Percentiles rank a stretch among this genome's conserved stretches.
Conservation (phyloP, 2,113 vertebrate genomes). For the Peromyscus polionotus region DNA sequence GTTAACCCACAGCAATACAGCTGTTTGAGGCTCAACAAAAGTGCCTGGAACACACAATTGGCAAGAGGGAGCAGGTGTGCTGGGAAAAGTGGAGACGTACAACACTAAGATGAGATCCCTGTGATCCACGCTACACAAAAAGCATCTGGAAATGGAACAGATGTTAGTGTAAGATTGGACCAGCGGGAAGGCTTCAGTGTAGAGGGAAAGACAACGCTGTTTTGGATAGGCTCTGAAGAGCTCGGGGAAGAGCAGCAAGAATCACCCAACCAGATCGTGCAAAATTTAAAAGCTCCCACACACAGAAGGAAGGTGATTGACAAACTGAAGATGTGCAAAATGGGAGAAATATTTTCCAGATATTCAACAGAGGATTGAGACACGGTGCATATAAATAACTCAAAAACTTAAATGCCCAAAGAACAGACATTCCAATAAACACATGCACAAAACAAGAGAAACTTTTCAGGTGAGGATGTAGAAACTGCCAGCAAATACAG, state of each 20-base stretch:
- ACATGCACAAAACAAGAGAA: background rate
- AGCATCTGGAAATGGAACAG: background rate
- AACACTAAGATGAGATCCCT: background rate
- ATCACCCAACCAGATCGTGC: background rate
- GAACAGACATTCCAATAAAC: background rate
- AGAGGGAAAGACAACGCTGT: background rate
- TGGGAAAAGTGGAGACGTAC: background rate
- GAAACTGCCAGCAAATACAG: background rate
- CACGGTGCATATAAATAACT: background rate
- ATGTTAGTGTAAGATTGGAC: background rate
- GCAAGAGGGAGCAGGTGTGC: background rate
- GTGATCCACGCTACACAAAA: background rate
- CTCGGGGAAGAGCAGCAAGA: background rate
- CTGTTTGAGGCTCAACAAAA: background rate
- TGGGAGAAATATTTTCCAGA: background rate
- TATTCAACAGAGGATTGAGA: background rate
- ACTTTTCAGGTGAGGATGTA: background rate
- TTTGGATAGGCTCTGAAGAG: background rate
- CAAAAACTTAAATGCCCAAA: background rate
- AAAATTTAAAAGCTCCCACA: background rate
- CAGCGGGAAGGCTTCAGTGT: background rate
- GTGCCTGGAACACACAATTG: background rate
- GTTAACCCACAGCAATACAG: background rate
- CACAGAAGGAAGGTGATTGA: background rate
- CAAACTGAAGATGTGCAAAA: background rate